Evolutionary conservation across 2,888 invertebrate genomes (phyloP).

Genomic region (Amiota mariae): DNA sequence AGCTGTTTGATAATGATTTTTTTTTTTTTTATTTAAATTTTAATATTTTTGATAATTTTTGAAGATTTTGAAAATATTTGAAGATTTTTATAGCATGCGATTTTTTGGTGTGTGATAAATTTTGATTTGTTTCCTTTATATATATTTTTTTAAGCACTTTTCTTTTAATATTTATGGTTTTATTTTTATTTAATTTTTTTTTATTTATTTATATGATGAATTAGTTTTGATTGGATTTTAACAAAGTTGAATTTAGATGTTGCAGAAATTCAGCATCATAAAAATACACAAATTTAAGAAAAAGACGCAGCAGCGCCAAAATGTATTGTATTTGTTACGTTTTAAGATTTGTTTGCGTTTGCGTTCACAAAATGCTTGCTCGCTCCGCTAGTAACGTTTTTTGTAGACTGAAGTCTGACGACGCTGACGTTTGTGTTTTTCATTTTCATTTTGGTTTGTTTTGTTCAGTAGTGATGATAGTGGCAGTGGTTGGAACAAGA

Average conservation of each 20-base stretch:
- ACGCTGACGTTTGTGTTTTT: background rate
- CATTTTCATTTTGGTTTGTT: background rate
- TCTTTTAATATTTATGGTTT: no score
- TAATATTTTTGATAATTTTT: background rate
- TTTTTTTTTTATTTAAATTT: background rate
- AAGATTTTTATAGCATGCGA: constrained; percentile 38
- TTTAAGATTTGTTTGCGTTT: constrained; percentile 22
- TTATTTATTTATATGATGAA: no score
- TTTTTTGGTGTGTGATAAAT: constrained; percentile 28
- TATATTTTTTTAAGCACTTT: no score
- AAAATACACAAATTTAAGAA: no score
- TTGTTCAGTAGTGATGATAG: no score
- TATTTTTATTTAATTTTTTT: no score
- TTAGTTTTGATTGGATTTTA: no score
- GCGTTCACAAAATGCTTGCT: constrained; percentile 6
- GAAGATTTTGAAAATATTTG: background rate
- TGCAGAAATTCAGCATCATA: no score
- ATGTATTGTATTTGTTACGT: no score
- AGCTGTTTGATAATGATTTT: background rate
- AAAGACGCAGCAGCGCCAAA: background rate
- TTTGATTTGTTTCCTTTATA: no score
- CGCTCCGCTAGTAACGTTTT: constrained; percentile 42
- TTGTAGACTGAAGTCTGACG: constrained; percentile 52
- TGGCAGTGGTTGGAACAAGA: no score
- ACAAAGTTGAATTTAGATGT: no score